Conservation (phyloP, 2,113 vertebrate genomes). For the Podarcis cretensis region DNA sequence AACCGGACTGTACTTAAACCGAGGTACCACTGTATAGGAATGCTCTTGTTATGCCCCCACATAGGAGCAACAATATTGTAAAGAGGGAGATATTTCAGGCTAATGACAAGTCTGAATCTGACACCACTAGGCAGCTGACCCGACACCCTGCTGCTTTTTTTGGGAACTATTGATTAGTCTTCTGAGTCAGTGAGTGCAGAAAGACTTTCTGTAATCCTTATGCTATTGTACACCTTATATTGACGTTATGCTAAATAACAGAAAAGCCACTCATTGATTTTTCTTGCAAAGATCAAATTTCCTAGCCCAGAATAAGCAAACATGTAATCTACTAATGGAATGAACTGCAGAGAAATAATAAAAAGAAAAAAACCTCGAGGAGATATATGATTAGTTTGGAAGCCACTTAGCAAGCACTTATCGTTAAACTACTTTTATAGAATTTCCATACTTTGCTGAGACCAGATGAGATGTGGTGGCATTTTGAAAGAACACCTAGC, state of each 20-base stretch:
- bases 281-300: conserved; percentile 76
- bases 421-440: conserved; percentile 48
- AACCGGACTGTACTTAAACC: too few species aligned
- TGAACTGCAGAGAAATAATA: conserved; percentile 58
- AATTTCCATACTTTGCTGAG: conserved; percentile 47
- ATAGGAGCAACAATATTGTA: neutral
- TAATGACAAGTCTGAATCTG: neutral
- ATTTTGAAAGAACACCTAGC: conserved; percentile 1
- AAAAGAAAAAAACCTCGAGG: conserved; percentile 42
- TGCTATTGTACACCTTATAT: neutral
- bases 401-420: conserved; percentile 55
- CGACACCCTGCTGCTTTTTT: neutral
- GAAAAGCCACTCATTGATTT: conserved; percentile 73
- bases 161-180: neutral
- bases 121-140: neutral
- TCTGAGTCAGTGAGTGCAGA: neutral
- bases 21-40: neutral
- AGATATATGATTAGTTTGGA: conserved; percentile 59
- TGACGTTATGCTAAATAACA: conserved; percentile 70
- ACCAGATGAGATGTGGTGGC: conserved; percentile 17
- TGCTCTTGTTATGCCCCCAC: neutral
- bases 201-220: neutral
- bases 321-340: conserved; percentile 76
- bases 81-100: neutral
- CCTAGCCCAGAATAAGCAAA: conserved; percentile 63